Base-by-base conservation (phyloP, 2,888 invertebrate genomes). In the Cotesia congregata region DNA sequence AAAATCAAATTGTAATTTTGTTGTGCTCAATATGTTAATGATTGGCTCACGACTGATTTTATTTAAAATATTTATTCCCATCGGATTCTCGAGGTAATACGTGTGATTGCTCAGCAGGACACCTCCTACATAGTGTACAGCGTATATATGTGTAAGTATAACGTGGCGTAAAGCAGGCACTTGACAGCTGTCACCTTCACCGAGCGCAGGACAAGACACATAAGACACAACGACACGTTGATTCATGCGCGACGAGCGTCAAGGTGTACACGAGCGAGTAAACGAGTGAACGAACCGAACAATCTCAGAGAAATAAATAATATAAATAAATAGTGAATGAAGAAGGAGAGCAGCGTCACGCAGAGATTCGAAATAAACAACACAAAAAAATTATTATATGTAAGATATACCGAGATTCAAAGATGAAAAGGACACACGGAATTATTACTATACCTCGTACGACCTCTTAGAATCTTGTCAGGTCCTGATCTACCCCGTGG, bases 141-240 rank as follows among this genome's bases (percentile, higher is more conserved):
- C 12, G 50, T 12, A 6, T 41, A 41, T 41, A 41, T 50, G 50
- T 50, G 50, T 50, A 50, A 12, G 80, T 81, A 79, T 38, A 59
- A 65, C 72, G 38, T 71, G 61, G 15, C 61, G 59, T 67, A 79
- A 74, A 30, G 73, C 65, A 76, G 82, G 80, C 60, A 83, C 86
- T 87, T 87, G 89, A 88, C 88, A 87, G 88, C 88, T 88, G 88
- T 88, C 89, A 88, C 88, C 85, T 85, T 83, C 69, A 75, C 83
- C 82, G 82, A 81, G 82, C 83, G 84, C 83, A 84, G 85, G 86
- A 88, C 86, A 87, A 83, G 86, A 85, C 83, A 82, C 84, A 88
- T 86, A 87, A 84, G 87, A 86, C 83, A 82, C 84, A 82, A 83
- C 83, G 85, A 85, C 83, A 79, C 78, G 85, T 85, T 87, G 88